Evolutionary conservation across 2,797 vertebrate species (phyloP).

Genomic region (Dryobates pubescens): DNA sequence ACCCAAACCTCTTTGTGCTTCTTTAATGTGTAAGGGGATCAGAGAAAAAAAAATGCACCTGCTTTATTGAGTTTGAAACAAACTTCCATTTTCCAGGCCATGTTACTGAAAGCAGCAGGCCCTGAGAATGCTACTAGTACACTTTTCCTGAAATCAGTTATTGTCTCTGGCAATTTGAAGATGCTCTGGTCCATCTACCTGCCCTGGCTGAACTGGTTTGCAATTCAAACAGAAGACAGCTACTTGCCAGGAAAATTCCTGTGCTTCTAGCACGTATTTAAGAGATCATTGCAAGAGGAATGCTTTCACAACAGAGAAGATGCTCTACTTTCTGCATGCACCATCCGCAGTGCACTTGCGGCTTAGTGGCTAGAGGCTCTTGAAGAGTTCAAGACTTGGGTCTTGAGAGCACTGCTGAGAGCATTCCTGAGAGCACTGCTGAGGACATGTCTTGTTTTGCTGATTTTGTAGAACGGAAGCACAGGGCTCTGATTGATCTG

Average conservation of each 20-base stretch:
- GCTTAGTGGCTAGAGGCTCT: background rate
- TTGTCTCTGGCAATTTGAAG: background rate
- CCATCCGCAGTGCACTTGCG: background rate
- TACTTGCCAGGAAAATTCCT: background rate
- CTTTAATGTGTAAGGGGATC: background rate
- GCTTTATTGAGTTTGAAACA: background rate
- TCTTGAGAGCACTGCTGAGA: background rate
- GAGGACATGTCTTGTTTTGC: background rate
- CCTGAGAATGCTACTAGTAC: background rate
- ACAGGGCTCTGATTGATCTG: background rate
- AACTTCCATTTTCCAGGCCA: background rate
- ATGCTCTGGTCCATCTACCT: background rate
- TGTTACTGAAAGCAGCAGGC: background rate
- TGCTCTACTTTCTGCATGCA: background rate
- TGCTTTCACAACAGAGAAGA: background rate
- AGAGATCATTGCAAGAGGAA: background rate
- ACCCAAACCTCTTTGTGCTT: background rate
- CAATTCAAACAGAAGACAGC: background rate
- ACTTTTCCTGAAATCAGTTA: background rate
- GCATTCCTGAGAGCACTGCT: background rate
- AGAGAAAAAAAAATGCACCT: background rate
- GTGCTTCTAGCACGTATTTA: background rate
- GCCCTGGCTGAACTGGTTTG: background rate
- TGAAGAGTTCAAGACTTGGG: background rate
- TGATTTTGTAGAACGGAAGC: background rate